phyloP scores from a whole-genome alignment of 1,140 invertebrate genomes.

The Pseudomyrmex pallidus region DNA sequence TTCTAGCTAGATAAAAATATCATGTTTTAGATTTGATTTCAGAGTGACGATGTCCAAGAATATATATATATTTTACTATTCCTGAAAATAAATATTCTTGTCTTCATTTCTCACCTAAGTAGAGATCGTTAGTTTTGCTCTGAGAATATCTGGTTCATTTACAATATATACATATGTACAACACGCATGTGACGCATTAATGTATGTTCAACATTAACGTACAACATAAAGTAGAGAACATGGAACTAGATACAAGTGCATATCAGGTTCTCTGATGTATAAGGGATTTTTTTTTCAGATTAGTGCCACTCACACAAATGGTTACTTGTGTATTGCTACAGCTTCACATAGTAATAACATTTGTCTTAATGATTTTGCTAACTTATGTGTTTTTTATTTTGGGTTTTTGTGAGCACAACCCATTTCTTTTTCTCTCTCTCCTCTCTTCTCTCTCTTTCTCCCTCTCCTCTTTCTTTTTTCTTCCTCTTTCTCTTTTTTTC shows the following conservation, averaged over 20 bases:
- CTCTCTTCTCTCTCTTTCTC: no score
- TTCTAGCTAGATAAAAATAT: no score
- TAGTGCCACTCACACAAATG: slow-evolving; percentile 57
- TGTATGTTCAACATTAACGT: background rate
- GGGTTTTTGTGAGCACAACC: slow-evolving; percentile 64
- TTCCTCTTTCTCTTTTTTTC: no score
- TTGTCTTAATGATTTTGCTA: slow-evolving; percentile 70
- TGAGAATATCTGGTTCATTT: background rate
- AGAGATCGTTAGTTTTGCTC: background rate
- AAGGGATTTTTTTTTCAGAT: slow-evolving; percentile 52
- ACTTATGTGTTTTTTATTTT: slow-evolving; percentile 53
- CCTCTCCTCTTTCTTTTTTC: no score
- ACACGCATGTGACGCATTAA: background rate
- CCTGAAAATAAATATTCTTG: background rate
- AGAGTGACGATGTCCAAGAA: no score
- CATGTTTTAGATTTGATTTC: no score
- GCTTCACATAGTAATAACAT: slow-evolving; percentile 75
- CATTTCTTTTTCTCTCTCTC: slow-evolving; percentile 34
- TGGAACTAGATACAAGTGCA: slow-evolving; percentile 39
- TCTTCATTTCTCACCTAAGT: background rate
- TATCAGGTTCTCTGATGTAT: slow-evolving; percentile 64
- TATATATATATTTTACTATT: no score
- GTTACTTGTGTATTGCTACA: slow-evolving; percentile 69
- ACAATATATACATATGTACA: background rate
- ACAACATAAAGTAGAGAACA: background rate